Evolutionary conservation across 53 echinoderm and acorn worm species (phyloP), one percentile per base, ranked within the genome.

Genomic region (Holothuria scabra): DNA sequence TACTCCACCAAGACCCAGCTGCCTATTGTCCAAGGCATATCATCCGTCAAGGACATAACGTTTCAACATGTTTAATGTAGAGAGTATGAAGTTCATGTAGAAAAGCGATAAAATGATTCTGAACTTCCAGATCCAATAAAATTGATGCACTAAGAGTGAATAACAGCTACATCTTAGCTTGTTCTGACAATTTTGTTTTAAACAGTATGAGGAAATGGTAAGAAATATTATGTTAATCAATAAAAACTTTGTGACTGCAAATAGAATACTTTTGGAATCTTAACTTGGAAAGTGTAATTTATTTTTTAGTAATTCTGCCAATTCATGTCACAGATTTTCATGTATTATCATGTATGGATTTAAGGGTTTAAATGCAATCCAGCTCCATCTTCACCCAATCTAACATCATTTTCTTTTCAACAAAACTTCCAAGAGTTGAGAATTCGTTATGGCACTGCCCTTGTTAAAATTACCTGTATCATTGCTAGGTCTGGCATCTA

Each of bases 401-500:
- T 65, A 11, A 65, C 26, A 11, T 65, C 23, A 23, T 23, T 65
- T 23, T 28, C 5, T 65, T 65, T 66, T 19, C 32, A 31, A 12
- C 67, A 67, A 66, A 6, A 66, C 29, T 19, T 48, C 1, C 35
- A 48, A 48, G 14, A 48, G 1, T 48, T 66, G 67, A 26, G 31
- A 67, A 29, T 26, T 67, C 35, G 13, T 67, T 29, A 8, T 8
- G 11, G 19, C 28, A 33, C 16, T n/a, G 12, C 11, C 67, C 32
- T 31, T 67, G 28, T 67, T 67, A 67, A 67, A 67, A 28, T 31
- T 67, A 67, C 67, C 33, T 31, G 31, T 16, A 67, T 31, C 67
- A 67, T 16, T 67, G 34, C 32, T 35, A 29, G 67, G 29, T 31
- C 35, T 20, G 28, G 6, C 20, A 67, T 67, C 67, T 67, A 26